phyloP scores from a whole-genome alignment of 1,140 invertebrate genomes.

The Musca vetustissima region DNA sequence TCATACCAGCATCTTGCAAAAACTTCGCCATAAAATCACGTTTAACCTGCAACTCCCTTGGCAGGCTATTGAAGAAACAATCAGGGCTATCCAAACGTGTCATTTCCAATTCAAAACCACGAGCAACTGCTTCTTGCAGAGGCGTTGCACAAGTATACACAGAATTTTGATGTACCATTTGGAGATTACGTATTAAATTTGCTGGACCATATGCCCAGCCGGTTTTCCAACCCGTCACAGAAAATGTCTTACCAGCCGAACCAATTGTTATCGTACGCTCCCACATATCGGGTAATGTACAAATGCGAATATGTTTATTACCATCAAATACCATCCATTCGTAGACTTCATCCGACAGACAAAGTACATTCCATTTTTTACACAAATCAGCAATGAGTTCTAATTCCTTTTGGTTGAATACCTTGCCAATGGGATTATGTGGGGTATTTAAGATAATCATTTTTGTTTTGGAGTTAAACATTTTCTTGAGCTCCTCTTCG shows the following conservation, averaged over 20 bases:
- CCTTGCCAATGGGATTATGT: constrained; percentile 94
- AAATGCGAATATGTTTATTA: constrained; percentile 85
- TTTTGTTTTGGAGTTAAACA: constrained; percentile 93
- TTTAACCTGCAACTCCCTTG: constrained; percentile 79
- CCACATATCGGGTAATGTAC: constrained; percentile 95
- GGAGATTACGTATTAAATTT: constrained; percentile 76
- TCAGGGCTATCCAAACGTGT: constrained; percentile 69
- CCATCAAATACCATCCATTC: constrained; percentile 94
- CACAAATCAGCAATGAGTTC: constrained; percentile 83
- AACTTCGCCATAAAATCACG: constrained; percentile 81
- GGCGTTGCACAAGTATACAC: constrained; percentile 91
- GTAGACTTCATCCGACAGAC: constrained; percentile 96
- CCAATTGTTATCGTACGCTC: constrained; percentile 96
- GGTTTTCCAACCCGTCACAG: constrained; percentile 95
- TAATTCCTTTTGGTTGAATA: constrained; percentile 73
- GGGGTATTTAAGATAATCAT: constrained; percentile 95
- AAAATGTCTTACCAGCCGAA: constrained; percentile 97
- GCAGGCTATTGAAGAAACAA: constrained; percentile 83
- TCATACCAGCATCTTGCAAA: constrained; percentile 80
- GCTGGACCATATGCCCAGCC: constrained; percentile 95
- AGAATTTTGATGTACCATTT: constrained; percentile 91
- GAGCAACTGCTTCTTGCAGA: constrained; percentile 86
- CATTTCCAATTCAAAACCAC: constrained; percentile 86
- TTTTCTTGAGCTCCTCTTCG: constrained; percentile 72
- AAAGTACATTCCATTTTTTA: constrained; percentile 89